Conservation (phyloP, 2,797 vertebrate genomes). For the Acestrorhynchus altus region DNA sequence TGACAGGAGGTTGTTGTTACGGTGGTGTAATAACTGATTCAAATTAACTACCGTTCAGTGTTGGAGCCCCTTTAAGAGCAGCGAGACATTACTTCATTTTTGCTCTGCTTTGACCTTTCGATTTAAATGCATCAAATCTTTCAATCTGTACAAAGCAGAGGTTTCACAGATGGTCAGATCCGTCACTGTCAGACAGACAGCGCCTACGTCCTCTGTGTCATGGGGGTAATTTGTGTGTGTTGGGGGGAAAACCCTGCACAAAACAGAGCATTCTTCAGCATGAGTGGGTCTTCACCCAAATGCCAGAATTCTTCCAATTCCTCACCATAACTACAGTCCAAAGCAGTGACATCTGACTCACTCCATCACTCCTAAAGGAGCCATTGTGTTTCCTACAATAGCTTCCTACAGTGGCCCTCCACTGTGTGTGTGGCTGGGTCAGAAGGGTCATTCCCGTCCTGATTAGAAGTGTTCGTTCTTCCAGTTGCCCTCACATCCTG, state of each 20-base stretch:
- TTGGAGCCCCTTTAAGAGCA: not conserved
- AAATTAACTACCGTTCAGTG: too few relatives aligned
- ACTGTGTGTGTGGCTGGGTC: not conserved
- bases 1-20: not conserved
- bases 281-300: slow-evolving; percentile 39
- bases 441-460: slow-evolving; percentile 10
- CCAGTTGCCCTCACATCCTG: slow-evolving; percentile 22
- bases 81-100: not conserved
- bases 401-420: slow-evolving; percentile 65
- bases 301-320: slow-evolving; percentile 49
- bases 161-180: not conserved
- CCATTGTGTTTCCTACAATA: slow-evolving; percentile 72
- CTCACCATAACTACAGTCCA: slow-evolving; percentile 40
- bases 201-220: not conserved
- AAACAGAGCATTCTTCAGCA: slow-evolving; percentile 24
- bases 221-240: not conserved
- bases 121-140: too few relatives aligned
- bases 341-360: slow-evolving; percentile 59
- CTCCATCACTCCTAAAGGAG: slow-evolving; percentile 68
- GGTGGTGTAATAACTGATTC: too few relatives aligned
- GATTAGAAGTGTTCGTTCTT: slow-evolving; percentile 10
- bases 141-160: not conserved
- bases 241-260: slow-evolving; percentile 34
- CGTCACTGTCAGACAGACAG: not conserved
- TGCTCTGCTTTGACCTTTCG: not conserved